These are phyloP conservation scores for Odiellus spinosus DNA, from an alignment of 2,888 invertebrate genomes.

Conservation along the genomic window DNA sequence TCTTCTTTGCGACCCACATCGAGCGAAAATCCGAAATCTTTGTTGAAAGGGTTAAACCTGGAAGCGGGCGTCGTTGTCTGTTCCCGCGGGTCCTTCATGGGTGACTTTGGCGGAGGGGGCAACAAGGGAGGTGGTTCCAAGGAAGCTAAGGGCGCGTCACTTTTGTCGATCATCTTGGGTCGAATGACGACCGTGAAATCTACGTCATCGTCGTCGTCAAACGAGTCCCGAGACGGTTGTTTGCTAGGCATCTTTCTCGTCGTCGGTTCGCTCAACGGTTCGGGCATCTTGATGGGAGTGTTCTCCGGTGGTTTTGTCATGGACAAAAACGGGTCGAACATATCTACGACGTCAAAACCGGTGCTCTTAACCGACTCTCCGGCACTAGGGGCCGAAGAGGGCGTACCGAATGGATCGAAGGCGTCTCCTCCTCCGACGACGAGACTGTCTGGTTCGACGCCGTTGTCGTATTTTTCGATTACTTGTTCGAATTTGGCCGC, in stretches of 20 bases:
- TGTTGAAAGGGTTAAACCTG: constrained; percentile 31
- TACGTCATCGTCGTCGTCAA: constrained; percentile 23
- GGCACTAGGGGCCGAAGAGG: constrained; percentile 11
- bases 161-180: constrained; percentile 22
- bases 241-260: constrained; percentile 7
- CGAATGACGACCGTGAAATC: constrained; percentile 26
- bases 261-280: constrained; percentile 3
- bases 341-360: constrained; percentile 52
- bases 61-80: constrained; percentile 5
- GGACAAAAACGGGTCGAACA: constrained; percentile 41
- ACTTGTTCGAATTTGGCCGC: constrained; percentile 72
- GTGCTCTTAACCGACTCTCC: constrained; percentile 8
- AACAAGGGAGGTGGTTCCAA: constrained; percentile 46
- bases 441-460: neutral
- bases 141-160: constrained; percentile 13
- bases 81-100: constrained; percentile 29
- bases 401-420: constrained; percentile 38
- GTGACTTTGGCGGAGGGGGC: constrained; percentile 49
- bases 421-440: constrained; percentile 14
- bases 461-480: constrained; percentile 15
- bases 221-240: constrained; percentile 18
- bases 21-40: constrained; percentile 20
- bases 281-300: constrained; percentile 7
- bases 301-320: constrained; percentile 51
- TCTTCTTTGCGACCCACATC: constrained; percentile 8